Evolutionary conservation across 1,140 invertebrate species (phyloP).

Genomic region (Nymphalis io): DNA sequence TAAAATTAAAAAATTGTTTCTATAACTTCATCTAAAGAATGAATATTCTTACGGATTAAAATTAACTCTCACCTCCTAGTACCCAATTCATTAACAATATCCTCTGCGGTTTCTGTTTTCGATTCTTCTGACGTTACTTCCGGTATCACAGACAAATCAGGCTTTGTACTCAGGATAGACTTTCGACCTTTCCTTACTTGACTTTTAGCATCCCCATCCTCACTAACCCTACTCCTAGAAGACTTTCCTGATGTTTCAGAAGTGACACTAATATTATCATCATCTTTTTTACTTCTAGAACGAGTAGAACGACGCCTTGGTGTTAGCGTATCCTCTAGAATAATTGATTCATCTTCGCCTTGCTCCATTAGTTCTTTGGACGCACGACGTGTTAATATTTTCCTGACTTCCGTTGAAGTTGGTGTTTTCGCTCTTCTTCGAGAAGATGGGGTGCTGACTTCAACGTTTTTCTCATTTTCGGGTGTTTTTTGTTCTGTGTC

Average conservation of each 20-base stretch:
- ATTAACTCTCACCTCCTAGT: constrained; percentile 52
- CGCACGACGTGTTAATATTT: constrained; percentile 60
- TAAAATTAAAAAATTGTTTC: too few relatives aligned
- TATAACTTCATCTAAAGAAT: too few relatives aligned
- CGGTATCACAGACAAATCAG: constrained; percentile 76
- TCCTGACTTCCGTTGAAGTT: constrained; percentile 55
- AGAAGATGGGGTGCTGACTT: constrained; percentile 38
- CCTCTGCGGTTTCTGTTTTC: constrained; percentile 21
- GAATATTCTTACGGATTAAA: neutral
- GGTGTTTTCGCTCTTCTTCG: constrained; percentile 55
- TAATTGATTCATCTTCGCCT: constrained; percentile 46
- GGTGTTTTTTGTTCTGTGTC: constrained; percentile 47
- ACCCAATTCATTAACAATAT: constrained; percentile 15
- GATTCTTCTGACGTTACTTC: constrained; percentile 47
- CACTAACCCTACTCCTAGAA: constrained; percentile 51
- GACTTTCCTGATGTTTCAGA: constrained; percentile 60
- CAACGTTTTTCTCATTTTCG: constrained; percentile 30
- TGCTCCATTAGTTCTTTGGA: constrained; percentile 61
- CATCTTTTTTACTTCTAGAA: constrained; percentile 57
- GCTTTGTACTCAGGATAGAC: constrained; percentile 55
- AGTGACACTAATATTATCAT: constrained; percentile 60
- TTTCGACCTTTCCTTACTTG: constrained; percentile 59
- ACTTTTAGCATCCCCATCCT: constrained; percentile 44
- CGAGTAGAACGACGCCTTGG: constrained; percentile 56
- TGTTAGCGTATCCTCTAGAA: constrained; percentile 53